These are phyloP conservation scores for Oncopodura yosiiana DNA, from an alignment of 1,140 invertebrate species.

Conservation along the genomic window DNA sequence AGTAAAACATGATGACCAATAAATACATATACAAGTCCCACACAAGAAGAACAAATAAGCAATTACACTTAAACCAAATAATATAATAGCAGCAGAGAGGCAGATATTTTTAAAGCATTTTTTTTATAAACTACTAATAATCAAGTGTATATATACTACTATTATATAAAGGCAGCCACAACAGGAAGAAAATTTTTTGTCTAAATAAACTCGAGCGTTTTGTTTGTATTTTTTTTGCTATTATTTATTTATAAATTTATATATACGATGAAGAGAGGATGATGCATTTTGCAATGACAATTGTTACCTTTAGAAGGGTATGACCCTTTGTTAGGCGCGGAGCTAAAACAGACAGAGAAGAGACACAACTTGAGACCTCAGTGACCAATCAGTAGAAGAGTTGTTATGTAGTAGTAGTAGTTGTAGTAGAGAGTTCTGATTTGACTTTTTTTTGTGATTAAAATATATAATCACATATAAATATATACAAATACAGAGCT, in stretches of 20 bases:
- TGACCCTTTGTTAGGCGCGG: slow-evolving; percentile 32
- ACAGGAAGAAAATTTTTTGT: not conserved
- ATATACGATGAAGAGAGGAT: slow-evolving; percentile 9
- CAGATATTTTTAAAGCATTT: not conserved
- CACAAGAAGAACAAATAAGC: too few relatives aligned
- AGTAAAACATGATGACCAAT: too few relatives aligned
- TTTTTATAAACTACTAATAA: slow-evolving; percentile 4
- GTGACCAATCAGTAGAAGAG: slow-evolving; percentile 2
- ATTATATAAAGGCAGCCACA: not conserved
- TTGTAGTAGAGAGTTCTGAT: not conserved
- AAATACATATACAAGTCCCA: too few relatives aligned
- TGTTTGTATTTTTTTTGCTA: not conserved
- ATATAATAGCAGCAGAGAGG: too few relatives aligned
- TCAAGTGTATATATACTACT: not conserved
- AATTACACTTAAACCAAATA: too few relatives aligned
- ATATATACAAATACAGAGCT: not conserved
- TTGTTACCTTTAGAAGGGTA: slow-evolving; percentile 35
- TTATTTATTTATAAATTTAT: slow-evolving; percentile 8
- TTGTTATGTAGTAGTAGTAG: not conserved
- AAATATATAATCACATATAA: not conserved
- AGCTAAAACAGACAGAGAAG: slow-evolving; percentile 33
- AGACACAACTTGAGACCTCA: slow-evolving; percentile 25
- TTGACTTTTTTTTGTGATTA: not conserved
- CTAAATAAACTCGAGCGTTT: not conserved
- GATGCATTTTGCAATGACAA: slow-evolving; percentile 15